Evolutionary conservation across 2,113 vertebrate genomes (phyloP), one percentile per base, ranked within the genome.

Genomic region (Pangasianodon hypophthalmus): DNA sequence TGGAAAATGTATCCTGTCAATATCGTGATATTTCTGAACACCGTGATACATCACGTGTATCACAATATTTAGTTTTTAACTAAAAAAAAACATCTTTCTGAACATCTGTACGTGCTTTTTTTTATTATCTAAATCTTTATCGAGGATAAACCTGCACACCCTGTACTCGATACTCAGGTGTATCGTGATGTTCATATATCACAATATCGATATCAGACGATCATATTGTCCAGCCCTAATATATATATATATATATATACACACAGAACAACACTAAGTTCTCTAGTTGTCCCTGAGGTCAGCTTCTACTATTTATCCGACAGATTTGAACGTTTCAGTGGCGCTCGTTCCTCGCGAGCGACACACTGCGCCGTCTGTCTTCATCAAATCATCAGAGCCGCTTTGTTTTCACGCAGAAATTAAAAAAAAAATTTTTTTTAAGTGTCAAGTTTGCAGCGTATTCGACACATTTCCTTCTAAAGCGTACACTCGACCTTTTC

Each of bases 231-330:
- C 13, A 7, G 77, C 13, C 29, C 26, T 50, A 84, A 84, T 83
- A 88, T n/a, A n/a, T n/a, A n/a, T n/a, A n/a, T n/a, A n/a, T n/a
- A n/a, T n/a, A n/a, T n/a, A n/a, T n/a, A n/a, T 50, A 56, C 62
- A 62, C 82, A 84, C 56, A 84, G 60, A 9, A 24, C 56, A 62
- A 84, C 82, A 62, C 82, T 58, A 84, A 58, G 14, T 6, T 46
- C 82, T 46, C 37, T 62, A 19, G 46, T 24, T 92, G 11, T 75
- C 89, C 87, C 83, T 50, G 21, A 79, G 13, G 56, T 44, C 44
- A 29, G 56, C 64, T 41, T 71, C 37, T 21, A 44, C 32, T 21
- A 52, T 85, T 79, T 88, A 58, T 83, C 26, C 64, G 21, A 54
- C 16, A 4, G 37, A 24, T 29, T 16, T 75, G 24, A 54, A 82